Percentiles rank a stretch among this genome's conserved stretches.
Conservation (phyloP, 1,140 invertebrate species). For the Cherax destructor region DNA sequence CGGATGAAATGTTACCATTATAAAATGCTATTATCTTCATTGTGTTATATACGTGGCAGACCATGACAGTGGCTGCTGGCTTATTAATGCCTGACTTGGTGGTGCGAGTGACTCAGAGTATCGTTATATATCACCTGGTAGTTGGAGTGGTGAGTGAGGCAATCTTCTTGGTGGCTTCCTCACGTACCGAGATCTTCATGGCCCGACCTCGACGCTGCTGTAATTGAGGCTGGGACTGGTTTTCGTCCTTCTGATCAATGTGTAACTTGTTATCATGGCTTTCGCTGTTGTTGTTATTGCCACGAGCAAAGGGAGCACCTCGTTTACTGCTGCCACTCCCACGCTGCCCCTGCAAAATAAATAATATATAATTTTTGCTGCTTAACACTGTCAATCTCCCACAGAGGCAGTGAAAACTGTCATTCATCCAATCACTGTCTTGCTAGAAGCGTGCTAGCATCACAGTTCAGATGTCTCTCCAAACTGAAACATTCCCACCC, state of each 20-base stretch:
- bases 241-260: background rate
- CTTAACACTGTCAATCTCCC: too few species aligned
- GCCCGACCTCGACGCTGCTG: slow-evolving; percentile 7
- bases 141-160: background rate
- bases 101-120: too few species aligned
- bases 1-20: too few species aligned
- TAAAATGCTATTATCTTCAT: too few species aligned
- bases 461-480: too few species aligned
- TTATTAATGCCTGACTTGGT: too few species aligned
- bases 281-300: slow-evolving; percentile 9
- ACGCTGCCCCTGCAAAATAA: slow-evolving; percentile 9
- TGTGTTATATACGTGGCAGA: too few species aligned
- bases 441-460: too few species aligned
- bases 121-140: background rate
- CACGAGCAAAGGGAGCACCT: background rate
- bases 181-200: slow-evolving; percentile 26
- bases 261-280: background rate
- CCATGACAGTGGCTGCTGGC: too few species aligned
- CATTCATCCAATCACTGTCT: too few species aligned
- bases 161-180: slow-evolving; percentile 25
- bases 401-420: too few species aligned
- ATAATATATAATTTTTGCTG: background rate
- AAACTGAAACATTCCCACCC: too few species aligned
- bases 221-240: background rate
- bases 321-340: slow-evolving; percentile 36